Percentiles rank a stretch among this genome's conserved stretches.
Evolutionary conservation across 2,888 invertebrate genomes (phyloP).

Genomic region (Harpagoxenus sublaevis): DNA sequence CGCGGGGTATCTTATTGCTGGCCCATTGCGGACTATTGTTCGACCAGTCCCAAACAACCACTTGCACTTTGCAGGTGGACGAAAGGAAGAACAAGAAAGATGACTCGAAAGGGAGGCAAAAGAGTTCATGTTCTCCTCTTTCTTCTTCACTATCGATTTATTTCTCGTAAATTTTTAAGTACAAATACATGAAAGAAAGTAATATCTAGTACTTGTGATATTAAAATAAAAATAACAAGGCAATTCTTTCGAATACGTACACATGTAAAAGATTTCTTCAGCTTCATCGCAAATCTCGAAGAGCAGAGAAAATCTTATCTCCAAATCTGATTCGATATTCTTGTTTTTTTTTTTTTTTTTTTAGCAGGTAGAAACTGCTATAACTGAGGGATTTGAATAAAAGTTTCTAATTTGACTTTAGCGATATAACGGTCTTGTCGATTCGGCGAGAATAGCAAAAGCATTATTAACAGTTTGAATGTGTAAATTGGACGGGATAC

Average conservation of each 20-base stretch:
- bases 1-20: slow-evolving; percentile 67
- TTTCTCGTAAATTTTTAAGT: background rate
- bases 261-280: background rate
- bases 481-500: background rate
- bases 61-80: background rate
- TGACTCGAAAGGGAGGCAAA: background rate
- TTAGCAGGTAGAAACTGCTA: background rate
- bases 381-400: background rate
- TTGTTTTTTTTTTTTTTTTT: background rate
- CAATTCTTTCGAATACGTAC: background rate
- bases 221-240: background rate
- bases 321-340: background rate
- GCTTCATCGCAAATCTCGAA: background rate
- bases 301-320: background rate
- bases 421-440: background rate
- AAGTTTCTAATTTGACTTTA: background rate
- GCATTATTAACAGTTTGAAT: slow-evolving; percentile 4
- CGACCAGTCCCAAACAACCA: slow-evolving; percentile 56
- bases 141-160: background rate
- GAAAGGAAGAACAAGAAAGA: background rate
- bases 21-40: slow-evolving; percentile 65
- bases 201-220: background rate
- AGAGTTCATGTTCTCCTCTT: background rate
- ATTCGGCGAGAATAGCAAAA: background rate
- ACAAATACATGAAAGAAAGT: background rate